phyloP scores from a whole-genome alignment of 2,113 vertebrate genomes.

The Salvelinus alpinus region DNA sequence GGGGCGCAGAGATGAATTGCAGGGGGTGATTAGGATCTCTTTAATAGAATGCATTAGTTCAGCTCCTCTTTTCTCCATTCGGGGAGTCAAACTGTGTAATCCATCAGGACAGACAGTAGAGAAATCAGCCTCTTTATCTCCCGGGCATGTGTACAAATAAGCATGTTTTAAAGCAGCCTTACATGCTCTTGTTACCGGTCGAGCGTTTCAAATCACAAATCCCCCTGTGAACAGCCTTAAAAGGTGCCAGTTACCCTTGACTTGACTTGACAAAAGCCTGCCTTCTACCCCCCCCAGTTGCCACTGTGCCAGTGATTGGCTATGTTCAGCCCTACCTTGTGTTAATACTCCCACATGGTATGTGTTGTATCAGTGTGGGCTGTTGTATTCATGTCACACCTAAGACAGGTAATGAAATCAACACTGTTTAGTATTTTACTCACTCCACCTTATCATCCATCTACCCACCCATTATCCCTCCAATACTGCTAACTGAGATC shows the following conservation, averaged over 20 bases:
- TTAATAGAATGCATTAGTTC: slow-evolving; percentile 44
- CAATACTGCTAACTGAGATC: background rate
- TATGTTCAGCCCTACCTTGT: background rate
- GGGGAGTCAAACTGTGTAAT: slow-evolving; percentile 28
- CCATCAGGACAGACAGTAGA: slow-evolving; percentile 16
- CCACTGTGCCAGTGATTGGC: too few species aligned
- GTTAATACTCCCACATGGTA: background rate
- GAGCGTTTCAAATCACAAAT: background rate
- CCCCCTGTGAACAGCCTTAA: too few species aligned
- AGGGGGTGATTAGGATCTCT: slow-evolving; percentile 42
- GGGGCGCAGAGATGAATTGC: slow-evolving; percentile 39
- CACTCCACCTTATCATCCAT: background rate
- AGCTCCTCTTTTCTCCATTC: slow-evolving; percentile 23
- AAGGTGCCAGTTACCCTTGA: background rate
- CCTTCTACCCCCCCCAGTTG: background rate
- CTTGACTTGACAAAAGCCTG: background rate
- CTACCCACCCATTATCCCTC: too few species aligned
- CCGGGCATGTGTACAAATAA: slow-evolving; percentile 20
- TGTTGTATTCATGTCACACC: too few species aligned
- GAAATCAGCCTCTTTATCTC: slow-evolving; percentile 24
- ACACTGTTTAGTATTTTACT: background rate
- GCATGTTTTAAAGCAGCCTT: background rate
- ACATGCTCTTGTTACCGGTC: background rate
- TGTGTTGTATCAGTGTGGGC: too few species aligned
- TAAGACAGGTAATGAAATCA: background rate